Base-by-base conservation (phyloP, 2,113 vertebrate species). In the Aphyosemion australe region DNA sequence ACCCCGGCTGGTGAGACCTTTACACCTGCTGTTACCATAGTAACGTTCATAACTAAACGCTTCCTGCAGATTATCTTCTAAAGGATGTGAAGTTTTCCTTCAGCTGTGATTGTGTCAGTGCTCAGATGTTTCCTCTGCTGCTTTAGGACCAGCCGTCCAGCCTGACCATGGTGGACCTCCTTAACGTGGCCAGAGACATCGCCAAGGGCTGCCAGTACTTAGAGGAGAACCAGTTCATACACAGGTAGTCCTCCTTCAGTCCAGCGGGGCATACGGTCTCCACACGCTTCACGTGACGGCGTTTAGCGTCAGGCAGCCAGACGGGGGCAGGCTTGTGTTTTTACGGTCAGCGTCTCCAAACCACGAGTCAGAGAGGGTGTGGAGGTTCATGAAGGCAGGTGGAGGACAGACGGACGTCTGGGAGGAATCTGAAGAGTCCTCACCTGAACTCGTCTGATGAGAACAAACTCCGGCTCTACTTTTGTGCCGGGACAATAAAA, bases 201-300 rank as follows among this genome's bases (percentile, higher is more conserved):
- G 96, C 97, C 12, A 95, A 94, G 62, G 97, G 97, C 75, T 98
- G 96, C 86, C 96, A 98, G 87, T 99, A 99, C 72, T 87, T 99
- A 70, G 97, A 99, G 85, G 97, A 99, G 81, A 99, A 98, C 83
- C 97, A 98, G 78, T 99, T 99, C 85, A 99, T 99, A 75, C 97
- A 99, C 92, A 95, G 97, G 52, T 32, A 69, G 1, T 14, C 15
- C 14, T 34, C 37, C 48, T 32, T 56, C 49, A 6, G 6, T 77
- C 73, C 68, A 57, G 50, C 66, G 31, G 21, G 12, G 61, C 82
- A 86, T 86, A 75, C 71, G 82, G 83, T 56, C 66, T 49, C 73
- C 73, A 61, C 71, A 81, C 57, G 69, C 73, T 48, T 78, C 70
- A 61, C 71, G 69, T 49, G 50, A 74, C 56, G 53, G 64, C 68